Conservation (phyloP, 1,140 invertebrate species). For the Coptotermes formosanus region DNA sequence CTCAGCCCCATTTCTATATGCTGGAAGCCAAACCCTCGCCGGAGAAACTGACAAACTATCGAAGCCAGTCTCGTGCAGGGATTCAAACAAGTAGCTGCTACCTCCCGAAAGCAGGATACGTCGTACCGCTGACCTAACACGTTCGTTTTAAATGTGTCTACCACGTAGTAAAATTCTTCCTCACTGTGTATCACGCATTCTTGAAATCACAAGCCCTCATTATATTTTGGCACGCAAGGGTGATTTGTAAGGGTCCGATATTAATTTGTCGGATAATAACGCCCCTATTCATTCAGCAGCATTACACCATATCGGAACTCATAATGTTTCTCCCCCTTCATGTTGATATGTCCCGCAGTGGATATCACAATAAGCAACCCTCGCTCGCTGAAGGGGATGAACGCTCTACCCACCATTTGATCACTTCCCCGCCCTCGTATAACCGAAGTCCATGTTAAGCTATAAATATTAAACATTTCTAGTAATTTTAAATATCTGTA, state of each 20-base stretch:
- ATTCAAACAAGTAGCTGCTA: too few species aligned
- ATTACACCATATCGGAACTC: constrained; percentile 15
- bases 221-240: constrained; percentile 8
- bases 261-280: constrained; percentile 13
- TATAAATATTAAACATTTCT: not conserved
- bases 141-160: too few species aligned
- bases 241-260: not conserved
- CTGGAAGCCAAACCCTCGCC: too few species aligned
- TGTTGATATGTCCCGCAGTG: not conserved
- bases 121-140: too few species aligned
- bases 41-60: too few species aligned
- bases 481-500: not conserved
- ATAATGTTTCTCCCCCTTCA: not conserved
- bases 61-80: too few species aligned
- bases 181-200: not conserved
- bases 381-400: not conserved
- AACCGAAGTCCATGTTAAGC: not conserved
- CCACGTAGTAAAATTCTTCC: too few species aligned
- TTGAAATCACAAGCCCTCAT: not conserved
- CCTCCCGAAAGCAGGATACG: too few species aligned
- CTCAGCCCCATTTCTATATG: too few species aligned
- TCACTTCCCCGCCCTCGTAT: not conserved
- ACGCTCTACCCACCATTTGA: not conserved
- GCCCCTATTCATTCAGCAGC: constrained; percentile 8
- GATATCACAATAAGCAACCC: not conserved